Evolutionary conservation across 92 coral and sea anemone genomes (phyloP).

Genomic region (Epizoanthus stellaris): DNA sequence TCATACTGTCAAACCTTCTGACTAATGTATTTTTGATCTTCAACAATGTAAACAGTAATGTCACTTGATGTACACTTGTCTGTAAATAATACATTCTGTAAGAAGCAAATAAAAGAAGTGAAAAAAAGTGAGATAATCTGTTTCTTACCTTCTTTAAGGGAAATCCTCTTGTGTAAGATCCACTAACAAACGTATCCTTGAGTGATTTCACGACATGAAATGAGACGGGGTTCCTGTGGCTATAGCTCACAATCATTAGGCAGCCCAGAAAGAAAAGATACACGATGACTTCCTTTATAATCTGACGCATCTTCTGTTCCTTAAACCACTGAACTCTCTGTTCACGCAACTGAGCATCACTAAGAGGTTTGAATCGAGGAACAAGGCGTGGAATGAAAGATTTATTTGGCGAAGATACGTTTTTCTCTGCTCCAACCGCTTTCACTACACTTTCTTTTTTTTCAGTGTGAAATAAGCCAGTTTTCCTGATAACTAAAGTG

Average conservation of each 20-base stretch:
- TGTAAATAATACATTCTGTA: too few species aligned
- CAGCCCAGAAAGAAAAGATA: constrained; percentile 51
- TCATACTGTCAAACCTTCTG: too few species aligned
- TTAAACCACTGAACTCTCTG: constrained; percentile 25
- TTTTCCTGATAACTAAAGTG: constrained; percentile 11
- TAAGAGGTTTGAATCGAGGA: too few species aligned
- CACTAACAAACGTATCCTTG: constrained; percentile 17
- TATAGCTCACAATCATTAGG: constrained; percentile 38
- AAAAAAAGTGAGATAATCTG: too few species aligned
- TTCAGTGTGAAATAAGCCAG: constrained; percentile 18
- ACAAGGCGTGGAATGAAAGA: too few species aligned
- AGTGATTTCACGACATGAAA: constrained; percentile 31
- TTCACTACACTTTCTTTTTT: constrained; percentile 1
- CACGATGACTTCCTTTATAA: constrained; percentile 44
- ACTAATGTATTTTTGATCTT: too few species aligned
- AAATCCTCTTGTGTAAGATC: too few species aligned
- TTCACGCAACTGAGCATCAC: too few species aligned
- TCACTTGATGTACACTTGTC: too few species aligned
- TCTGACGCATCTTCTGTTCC: constrained; percentile 8
- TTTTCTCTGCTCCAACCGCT: background rate
- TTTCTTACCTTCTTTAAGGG: too few species aligned
- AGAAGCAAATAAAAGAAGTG: too few species aligned
- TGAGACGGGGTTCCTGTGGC: constrained; percentile 32
- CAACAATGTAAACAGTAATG: too few species aligned
- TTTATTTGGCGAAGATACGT: background rate